phyloP scores from a whole-genome alignment of 1,140 invertebrate genomes.

The Bilobella aurantiaca region DNA sequence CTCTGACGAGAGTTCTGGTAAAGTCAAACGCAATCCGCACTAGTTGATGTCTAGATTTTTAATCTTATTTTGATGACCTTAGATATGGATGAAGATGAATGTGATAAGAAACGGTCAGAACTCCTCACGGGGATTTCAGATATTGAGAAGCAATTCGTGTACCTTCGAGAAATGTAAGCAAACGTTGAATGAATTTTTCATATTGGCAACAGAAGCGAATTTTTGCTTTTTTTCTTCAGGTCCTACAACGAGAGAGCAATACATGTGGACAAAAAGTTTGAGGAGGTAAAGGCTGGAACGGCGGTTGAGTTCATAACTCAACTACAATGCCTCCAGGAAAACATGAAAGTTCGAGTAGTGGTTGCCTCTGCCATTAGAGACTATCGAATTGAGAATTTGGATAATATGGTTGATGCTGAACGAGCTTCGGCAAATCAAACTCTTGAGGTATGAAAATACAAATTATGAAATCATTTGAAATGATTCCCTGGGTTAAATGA shows the following conservation, averaged over 20 bases:
- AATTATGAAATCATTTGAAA: background rate
- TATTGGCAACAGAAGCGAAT: conserved; percentile 4
- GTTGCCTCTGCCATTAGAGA: conserved; percentile 76
- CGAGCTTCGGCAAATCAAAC: conserved; percentile 77
- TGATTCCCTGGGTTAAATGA: background rate
- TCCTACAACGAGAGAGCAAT: conserved; percentile 73
- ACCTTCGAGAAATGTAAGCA: conserved; percentile 71
- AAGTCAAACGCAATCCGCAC: too few relatives aligned
- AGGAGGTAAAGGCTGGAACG: conserved; percentile 69
- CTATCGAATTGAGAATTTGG: conserved; percentile 67
- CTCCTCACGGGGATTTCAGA: conserved; percentile 75
- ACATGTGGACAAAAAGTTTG: conserved; percentile 71
- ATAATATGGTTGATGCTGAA: conserved; percentile 78
- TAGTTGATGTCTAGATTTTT: conserved; percentile 1
- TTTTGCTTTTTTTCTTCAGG: conserved; percentile 39
- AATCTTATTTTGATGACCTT: conserved; percentile 33
- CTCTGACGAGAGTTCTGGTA: conserved; percentile 46
- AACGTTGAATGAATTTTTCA: background rate
- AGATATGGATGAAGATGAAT: conserved; percentile 88
- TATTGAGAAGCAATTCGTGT: conserved; percentile 75
- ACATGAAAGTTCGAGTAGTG: conserved; percentile 72
- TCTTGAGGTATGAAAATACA: conserved; percentile 68
- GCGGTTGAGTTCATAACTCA: conserved; percentile 81
- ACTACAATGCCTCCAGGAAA: conserved; percentile 69
- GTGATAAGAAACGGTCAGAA: conserved; percentile 67